phyloP scores from a whole-genome alignment of 30 jellyfish, hydroid and myxozoan genomes.

The Morbakka virulenta region DNA sequence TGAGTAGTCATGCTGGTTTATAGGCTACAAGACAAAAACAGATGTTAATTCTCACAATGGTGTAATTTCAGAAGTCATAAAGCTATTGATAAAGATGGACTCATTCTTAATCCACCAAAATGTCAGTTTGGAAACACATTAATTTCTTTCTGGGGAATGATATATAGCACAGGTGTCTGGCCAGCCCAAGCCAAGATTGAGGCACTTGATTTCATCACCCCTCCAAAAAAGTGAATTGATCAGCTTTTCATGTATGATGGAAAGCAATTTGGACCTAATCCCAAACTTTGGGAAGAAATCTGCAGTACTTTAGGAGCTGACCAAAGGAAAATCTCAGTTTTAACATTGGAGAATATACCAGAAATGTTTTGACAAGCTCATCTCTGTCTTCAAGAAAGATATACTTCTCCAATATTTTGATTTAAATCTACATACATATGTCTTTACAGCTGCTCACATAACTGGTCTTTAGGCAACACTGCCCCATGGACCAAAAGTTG shows the following conservation, averaged over 20 bases:
- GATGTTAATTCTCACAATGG: no score
- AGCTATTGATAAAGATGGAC: no score
- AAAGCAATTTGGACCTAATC: slow-evolving; percentile 38
- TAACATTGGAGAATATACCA: slow-evolving; percentile 7
- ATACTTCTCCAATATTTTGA: slow-evolving; percentile 22
- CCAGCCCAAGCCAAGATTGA: slow-evolving; percentile 61
- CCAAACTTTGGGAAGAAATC: slow-evolving; percentile 8
- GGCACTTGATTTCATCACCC: slow-evolving; percentile 35
- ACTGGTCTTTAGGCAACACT: slow-evolving; percentile 24
- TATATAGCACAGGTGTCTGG: slow-evolving; percentile 47
- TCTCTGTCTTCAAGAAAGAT: slow-evolving; percentile 7
- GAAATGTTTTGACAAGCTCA: slow-evolving; percentile 22
- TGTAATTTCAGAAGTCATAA: no score
- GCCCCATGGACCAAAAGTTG: no score
- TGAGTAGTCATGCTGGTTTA: no score
- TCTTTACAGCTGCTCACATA: slow-evolving; percentile 20
- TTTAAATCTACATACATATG: slow-evolving; percentile 13
- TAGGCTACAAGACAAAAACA: no score
- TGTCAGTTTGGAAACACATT: slow-evolving; percentile 51
- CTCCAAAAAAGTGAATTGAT: slow-evolving; percentile 45
- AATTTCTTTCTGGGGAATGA: no score
- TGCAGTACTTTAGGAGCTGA: slow-evolving; percentile 18
- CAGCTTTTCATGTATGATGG: slow-evolving; percentile 41
- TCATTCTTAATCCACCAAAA: slow-evolving; percentile 33
- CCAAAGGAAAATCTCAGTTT: slow-evolving; percentile 19